Evolutionary conservation across 2,113 vertebrate genomes (phyloP), one percentile per base, ranked within the genome.

Genomic region (Progne subis): DNA sequence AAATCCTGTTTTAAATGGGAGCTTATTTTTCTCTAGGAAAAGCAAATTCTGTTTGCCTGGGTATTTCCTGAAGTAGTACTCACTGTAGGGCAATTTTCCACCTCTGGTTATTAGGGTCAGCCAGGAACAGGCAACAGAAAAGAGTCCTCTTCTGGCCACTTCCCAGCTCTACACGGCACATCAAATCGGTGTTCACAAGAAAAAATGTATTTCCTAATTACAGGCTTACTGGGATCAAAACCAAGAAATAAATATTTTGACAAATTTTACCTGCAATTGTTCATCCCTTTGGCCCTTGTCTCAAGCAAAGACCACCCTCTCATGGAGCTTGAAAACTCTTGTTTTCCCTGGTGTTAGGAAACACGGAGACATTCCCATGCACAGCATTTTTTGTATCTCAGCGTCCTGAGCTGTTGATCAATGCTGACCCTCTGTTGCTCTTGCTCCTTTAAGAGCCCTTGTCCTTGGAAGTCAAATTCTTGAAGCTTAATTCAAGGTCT

Each of bases 391-490:
- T 34, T 19, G 14, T 69, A 26, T 68, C 61, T 68, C 31, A 24
- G 0, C 43, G 57, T 25, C 80, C 59, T 43, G 55, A 60, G 55
- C 43, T 46, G 23, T 31, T 71, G 79, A 82, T 41, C 32, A 41
- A 18, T 24, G 11, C 43, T 67, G 43, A 41, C 64, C 37, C n/a
- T 77, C 68, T 63, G 75, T 11, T 88, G 14, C 44, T 84, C 24
- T 77, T 86, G 39, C 55, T 93, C 24, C 61, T 67, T 88, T 63
- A 88, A 94, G 88, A 92, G 68, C 53, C 31, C 72, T 96, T 84
- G 44, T 72, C 56, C 77, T 92, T 82, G 41, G 18, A 81, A 84
- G 81, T 76, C 74, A 88, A 82, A 79, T 56, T 92, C 60, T 69
- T 18, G 28, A 81, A 86, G 43, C n/a, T 76, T 84, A 43, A 91